Base-by-base conservation (phyloP, 2,797 vertebrate genomes). In the Chiroxiphia lanceolata region DNA sequence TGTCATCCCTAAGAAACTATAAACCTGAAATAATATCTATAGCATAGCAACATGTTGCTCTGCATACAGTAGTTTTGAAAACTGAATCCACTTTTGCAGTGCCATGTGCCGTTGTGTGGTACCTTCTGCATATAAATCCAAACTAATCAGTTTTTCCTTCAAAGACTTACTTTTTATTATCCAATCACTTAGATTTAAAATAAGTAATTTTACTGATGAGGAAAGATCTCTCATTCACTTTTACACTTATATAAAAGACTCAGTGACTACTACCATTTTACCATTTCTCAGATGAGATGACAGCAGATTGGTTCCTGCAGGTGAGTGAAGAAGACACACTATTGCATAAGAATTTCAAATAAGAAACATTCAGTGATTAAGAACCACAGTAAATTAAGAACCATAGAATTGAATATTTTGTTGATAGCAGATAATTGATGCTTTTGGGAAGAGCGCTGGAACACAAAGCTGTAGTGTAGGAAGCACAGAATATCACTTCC, bases 401-500 rank as follows among this genome's bases (percentile, higher is more conserved):
- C 36, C 31, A 42, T 34, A n/a, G 4, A 64, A 26, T 67, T 87
- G 77, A 61, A 56, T 80, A 50, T 13, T 89, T 80, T 3, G 19
- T 63, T 86, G 53, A 78, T 29, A 81, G n/a, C 50, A 94, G 71
- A 76, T 83, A 88, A 38, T 72, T 40, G 22, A 68, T 59, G 25
- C 15, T 85, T 75, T 85, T 50, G 31, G 67, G 51, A 88, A 83
- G 40, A 82, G 16, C 64, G 34, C 68, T 90, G 83, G 63, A 93
- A 82, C 44, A 72, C 25, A 72, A 86, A 92, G 22, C n/a, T 90
- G 31, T 36, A 36, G 59, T 83, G 80, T 93, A 88, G 80, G 93
- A 94, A 90, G 88, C n/a, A 36, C 22, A 40, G 90, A 86, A 90
- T 71, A 83, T n/a, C 83, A 72, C 61, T 77, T 79, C 44, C n/a